Evolutionary conservation across 2,888 invertebrate species (phyloP), one percentile per base, ranked within the genome.

Genomic region (Pseudococcus viburni): DNA sequence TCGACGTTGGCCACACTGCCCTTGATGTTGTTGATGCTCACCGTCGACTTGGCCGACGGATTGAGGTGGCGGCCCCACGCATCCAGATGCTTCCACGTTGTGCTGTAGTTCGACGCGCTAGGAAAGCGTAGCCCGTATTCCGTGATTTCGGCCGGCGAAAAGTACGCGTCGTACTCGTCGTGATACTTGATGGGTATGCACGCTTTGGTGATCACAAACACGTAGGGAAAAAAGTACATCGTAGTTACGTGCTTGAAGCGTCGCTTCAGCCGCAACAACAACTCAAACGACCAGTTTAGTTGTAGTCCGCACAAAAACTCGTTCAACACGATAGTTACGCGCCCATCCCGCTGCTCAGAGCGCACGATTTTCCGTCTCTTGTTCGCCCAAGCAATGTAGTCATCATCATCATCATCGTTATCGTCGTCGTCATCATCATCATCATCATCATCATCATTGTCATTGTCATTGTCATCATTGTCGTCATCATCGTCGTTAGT

Each of bases 141-240:
- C 5, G 86, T 73, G 5, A 39, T 86, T 68, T 73, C 68, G 2
- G 73, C 86, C 17, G 86, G 86, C 17, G 86, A 68, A 73, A 86
- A 86, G 39, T 9, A 86, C 9, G 42, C 86, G n/a, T 86, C 86
- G 86, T 33, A 86, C 22, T 6, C 11, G n/a, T 86, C 86, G 86
- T 86, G 11, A 73, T 86, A 86, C n/a, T 86, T 86, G n/a, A 86
- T 86, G 12, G 73, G 68, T n/a, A 86, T 73, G 5, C 33, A 22
- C 11, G 86, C 12, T 73, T 86, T 86, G 4, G 86, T 86, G 2
- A 42, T 33, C 2, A 86, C 33, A 17, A 73, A 46, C 4, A 73
- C 73, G 86, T 86, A 86, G 7, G 4, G 3, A 7, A 39, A 4
- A 48, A 33, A 86, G 73, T 86, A 86, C n/a, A 73, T 17, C 22